Base-by-base conservation (phyloP, 2,888 invertebrate species). In the Drosophila eohydei region DNA sequence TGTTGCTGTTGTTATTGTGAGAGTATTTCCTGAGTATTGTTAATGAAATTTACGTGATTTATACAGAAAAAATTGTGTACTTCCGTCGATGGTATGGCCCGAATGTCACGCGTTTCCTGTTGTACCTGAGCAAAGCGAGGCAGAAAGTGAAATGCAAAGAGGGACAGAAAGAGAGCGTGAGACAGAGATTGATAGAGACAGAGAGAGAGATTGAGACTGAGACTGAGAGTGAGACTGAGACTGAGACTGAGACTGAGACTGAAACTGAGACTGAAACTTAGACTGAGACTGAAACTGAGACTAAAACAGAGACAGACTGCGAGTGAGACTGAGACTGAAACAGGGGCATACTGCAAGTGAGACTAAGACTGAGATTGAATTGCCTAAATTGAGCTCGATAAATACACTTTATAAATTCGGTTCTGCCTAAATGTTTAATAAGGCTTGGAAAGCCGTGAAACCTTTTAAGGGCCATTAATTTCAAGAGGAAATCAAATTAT, bases 1-100 rank as follows among this genome's bases (percentile, higher is more conserved):
- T 71, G 30, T 7, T 41, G 14, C 59, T 59, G 4, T 61, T 68
- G n/a, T 43, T 55, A 28, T 36, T 56, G 32, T 40, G 14, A 3
- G 16, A 26, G 30, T 11, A 21, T 41, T 61, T 41, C 32, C 21
- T 21, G 60, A 65, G 69, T 74, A 71, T 75, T 81, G 81, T 86
- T 85, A 86, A 85, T 86, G 74, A 83, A 83, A 81, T 85, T 83
- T 85, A 85, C 80, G 78, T 78, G 80, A 88, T 80, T 81, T 76
- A 66, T 28, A 65, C 54, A 69, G 52, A 50, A 63, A 69, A 58
- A 54, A 68, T 52, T 66, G 44, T 52, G 54, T 32, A 58, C 67
- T 66, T 71, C 63, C 74, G 59, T 66, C 54, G 21, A 44, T 56
- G 34, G 46, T 43, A 62, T 41, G 52, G 41, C 43, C 44, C 68